phyloP scores from a whole-genome alignment of 2,113 vertebrate genomes.

The Lamprotornis superbus region DNA sequence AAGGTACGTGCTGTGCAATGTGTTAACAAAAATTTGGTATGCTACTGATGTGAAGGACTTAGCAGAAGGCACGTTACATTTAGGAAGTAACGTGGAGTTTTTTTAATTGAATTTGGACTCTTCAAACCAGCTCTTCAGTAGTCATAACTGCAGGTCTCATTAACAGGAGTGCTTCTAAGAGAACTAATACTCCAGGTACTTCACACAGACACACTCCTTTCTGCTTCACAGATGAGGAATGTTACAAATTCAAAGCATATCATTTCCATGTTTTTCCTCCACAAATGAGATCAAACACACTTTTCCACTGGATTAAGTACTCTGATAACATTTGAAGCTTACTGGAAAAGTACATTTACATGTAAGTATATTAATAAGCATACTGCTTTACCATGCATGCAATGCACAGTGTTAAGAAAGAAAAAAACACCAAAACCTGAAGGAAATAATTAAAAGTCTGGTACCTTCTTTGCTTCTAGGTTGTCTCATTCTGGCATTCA shows the following conservation, averaged over 20 bases:
- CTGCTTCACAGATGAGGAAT: background rate
- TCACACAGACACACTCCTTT: background rate
- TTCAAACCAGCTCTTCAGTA: slow-evolving; percentile 18
- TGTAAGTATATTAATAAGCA: background rate
- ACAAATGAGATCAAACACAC: background rate
- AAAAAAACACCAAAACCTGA: background rate
- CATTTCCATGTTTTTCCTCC: background rate
- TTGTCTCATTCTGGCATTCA: slow-evolving; percentile 44
- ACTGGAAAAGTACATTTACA: background rate
- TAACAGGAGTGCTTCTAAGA: background rate
- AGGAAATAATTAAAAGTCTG: background rate
- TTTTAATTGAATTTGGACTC: background rate
- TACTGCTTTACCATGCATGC: background rate
- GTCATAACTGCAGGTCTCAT: slow-evolving; percentile 13
- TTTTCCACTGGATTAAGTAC: slow-evolving; percentile 16
- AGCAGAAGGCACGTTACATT: background rate
- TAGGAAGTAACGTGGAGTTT: background rate
- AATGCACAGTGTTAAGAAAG: background rate
- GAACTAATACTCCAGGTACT: slow-evolving; percentile 16
- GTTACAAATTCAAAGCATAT: background rate
- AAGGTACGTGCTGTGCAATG: background rate
- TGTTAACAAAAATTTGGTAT: slow-evolving; percentile 4
- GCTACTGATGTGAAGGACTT: background rate
- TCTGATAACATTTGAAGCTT: slow-evolving; percentile 4
- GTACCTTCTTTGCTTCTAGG: slow-evolving; percentile 70